These are phyloP conservation scores for Listronotus bonariensis DNA, from an alignment of 1,140 invertebrate species.

Conservation along the genomic window DNA sequence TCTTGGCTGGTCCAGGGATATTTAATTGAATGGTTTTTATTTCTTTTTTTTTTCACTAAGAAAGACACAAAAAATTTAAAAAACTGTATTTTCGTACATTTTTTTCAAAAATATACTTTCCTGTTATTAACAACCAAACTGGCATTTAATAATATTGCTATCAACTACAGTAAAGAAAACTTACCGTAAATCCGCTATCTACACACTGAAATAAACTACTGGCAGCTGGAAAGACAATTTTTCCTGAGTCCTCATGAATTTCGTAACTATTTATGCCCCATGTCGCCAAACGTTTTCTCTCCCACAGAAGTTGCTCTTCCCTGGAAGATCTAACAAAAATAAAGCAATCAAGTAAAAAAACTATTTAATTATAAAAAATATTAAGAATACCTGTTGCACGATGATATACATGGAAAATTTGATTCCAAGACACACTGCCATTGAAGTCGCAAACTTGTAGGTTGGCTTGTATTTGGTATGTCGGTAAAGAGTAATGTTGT, in stretches of 20 bases:
- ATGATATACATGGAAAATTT: constrained; percentile 68
- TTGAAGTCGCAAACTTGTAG: constrained; percentile 59
- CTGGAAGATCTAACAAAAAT: constrained; percentile 61
- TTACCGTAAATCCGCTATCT: constrained; percentile 73
- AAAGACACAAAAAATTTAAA: too few relatives aligned
- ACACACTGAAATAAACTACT: constrained; percentile 82
- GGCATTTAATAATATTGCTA: too few relatives aligned
- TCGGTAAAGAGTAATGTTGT: constrained; percentile 87
- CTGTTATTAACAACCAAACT: too few relatives aligned
- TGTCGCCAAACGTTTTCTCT: constrained; percentile 85
- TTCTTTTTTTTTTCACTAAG: too few relatives aligned
- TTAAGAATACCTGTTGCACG: constrained; percentile 54
- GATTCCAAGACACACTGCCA: constrained; percentile 76
- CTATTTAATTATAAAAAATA: not conserved
- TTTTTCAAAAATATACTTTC: too few relatives aligned
- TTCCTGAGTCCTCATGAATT: constrained; percentile 76
- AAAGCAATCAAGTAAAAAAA: not conserved
- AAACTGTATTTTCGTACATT: too few relatives aligned
- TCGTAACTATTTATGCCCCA: constrained; percentile 96
- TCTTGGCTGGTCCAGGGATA: too few relatives aligned
- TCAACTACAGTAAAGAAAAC: too few relatives aligned
- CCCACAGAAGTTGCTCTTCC: constrained; percentile 89
- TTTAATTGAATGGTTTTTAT: too few relatives aligned
- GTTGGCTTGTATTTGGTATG: constrained; percentile 65
- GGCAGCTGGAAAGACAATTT: constrained; percentile 88